phyloP scores from a whole-genome alignment of 2,888 invertebrate species.

The Colletes collaris region DNA sequence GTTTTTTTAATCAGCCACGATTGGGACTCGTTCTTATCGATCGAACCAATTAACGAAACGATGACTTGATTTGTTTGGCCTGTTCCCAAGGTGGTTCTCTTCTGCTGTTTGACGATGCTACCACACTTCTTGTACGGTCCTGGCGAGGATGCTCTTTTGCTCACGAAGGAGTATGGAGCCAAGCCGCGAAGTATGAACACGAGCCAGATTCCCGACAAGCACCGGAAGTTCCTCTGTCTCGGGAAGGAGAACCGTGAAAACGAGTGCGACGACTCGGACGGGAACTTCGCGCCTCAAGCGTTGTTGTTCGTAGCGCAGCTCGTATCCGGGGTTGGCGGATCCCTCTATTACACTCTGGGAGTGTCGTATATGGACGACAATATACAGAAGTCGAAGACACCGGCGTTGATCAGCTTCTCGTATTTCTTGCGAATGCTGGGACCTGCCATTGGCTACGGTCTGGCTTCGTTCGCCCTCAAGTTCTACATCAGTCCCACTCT shows the following conservation, averaged over 20 bases:
- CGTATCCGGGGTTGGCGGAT: constrained; percentile 89
- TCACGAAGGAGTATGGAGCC: constrained; percentile 86
- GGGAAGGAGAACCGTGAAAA: constrained; percentile 74
- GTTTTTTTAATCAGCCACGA: no score
- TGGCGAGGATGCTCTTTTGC: constrained; percentile 86
- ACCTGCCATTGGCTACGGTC: constrained; percentile 87
- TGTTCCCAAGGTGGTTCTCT: constrained; percentile 83
- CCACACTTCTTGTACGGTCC: constrained; percentile 89
- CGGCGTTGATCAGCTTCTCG: constrained; percentile 88
- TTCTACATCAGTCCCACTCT: constrained; percentile 87
- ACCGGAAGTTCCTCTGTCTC: constrained; percentile 86
- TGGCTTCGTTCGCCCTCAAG: constrained; percentile 87
- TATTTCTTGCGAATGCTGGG: constrained; percentile 88
- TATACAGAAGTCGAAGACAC: constrained; percentile 89
- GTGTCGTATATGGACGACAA: constrained; percentile 91
- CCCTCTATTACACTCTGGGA: constrained; percentile 88
- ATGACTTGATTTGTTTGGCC: neutral
- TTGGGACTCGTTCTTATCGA: no score
- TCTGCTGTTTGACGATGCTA: constrained; percentile 87
- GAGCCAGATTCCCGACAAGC: constrained; percentile 83
- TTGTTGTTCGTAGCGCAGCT: constrained; percentile 88
- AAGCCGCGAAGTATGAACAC: constrained; percentile 80
- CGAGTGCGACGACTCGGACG: constrained; percentile 84
- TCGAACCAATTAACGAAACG: no score
- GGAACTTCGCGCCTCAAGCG: constrained; percentile 86